Conservation (phyloP, 2,888 invertebrate genomes). For the Dasypogon diadema region DNA sequence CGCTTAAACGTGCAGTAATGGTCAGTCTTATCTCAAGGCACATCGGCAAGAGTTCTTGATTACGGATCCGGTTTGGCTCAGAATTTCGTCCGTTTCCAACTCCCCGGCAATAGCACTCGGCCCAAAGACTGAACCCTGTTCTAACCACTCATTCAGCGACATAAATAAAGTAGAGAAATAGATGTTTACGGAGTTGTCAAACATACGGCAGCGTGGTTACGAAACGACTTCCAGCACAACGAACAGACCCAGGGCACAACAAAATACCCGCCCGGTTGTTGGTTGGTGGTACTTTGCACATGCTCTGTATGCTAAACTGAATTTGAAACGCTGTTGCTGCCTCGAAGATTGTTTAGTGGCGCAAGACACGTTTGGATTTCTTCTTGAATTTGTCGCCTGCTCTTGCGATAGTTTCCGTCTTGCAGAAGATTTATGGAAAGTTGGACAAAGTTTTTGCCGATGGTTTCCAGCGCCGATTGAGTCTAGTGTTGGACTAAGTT, state of each 20-base stretch:
- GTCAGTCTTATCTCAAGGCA: background rate
- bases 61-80: background rate
- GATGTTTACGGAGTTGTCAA: constrained; percentile 33
- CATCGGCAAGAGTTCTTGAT: background rate
- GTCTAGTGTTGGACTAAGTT: background rate
- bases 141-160: background rate
- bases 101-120: too few relatives aligned
- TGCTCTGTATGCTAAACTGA: background rate
- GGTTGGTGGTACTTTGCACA: background rate
- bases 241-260: background rate
- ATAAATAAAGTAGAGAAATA: background rate
- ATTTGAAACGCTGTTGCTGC: background rate
- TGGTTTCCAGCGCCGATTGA: too few relatives aligned
- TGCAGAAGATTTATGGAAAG: background rate
- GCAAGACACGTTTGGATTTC: background rate
- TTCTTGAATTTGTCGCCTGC: background rate
- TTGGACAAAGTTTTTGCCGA: background rate
- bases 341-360: background rate
- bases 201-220: background rate
- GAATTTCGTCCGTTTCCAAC: too few relatives aligned
- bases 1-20: background rate
- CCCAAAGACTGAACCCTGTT: background rate
- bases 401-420: background rate
- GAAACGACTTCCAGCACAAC: background rate
- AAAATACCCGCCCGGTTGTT: too few relatives aligned